Evolutionary conservation across 2,888 invertebrate species (phyloP).

Genomic region (Idaea dimidiata): DNA sequence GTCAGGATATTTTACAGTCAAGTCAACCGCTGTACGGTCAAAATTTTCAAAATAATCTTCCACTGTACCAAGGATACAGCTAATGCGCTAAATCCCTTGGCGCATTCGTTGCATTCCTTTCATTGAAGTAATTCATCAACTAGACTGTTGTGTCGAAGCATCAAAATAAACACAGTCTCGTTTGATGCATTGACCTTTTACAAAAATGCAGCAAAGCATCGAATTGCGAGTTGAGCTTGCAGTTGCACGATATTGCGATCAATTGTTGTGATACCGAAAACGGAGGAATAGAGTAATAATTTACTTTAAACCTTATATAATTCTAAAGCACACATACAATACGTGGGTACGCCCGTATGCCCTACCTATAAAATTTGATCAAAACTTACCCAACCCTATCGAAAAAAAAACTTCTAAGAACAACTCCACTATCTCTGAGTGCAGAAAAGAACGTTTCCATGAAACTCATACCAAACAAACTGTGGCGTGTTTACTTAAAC

Average conservation of each 20-base stretch:
- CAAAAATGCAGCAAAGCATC: constrained; percentile 53
- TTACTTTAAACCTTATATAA: too few relatives aligned
- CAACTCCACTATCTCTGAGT: neutral
- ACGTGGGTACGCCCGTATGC: too few relatives aligned
- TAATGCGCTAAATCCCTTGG: neutral
- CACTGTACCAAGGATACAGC: too few relatives aligned
- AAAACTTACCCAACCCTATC: neutral
- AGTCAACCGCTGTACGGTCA: too few relatives aligned
- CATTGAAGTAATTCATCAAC: constrained; percentile 25
- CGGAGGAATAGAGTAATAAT: neutral
- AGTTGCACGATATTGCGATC: constrained; percentile 40
- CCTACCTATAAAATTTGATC: too few relatives aligned
- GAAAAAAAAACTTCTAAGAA: neutral
- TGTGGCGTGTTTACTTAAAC: constrained; percentile 18
- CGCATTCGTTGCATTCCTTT: neutral
- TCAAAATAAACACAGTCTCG: constrained; percentile 35
- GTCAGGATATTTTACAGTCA: too few relatives aligned
- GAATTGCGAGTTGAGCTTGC: constrained; percentile 47
- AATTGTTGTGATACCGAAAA: neutral
- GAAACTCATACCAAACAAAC: constrained; percentile 7
- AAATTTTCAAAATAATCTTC: too few relatives aligned
- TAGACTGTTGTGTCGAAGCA: constrained; percentile 21
- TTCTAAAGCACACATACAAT: too few relatives aligned
- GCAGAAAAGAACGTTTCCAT: neutral
- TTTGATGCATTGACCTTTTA: constrained; percentile 45